phyloP scores from a whole-genome alignment of 2,797 vertebrate species.

The Oceanodroma leucorhoa region DNA sequence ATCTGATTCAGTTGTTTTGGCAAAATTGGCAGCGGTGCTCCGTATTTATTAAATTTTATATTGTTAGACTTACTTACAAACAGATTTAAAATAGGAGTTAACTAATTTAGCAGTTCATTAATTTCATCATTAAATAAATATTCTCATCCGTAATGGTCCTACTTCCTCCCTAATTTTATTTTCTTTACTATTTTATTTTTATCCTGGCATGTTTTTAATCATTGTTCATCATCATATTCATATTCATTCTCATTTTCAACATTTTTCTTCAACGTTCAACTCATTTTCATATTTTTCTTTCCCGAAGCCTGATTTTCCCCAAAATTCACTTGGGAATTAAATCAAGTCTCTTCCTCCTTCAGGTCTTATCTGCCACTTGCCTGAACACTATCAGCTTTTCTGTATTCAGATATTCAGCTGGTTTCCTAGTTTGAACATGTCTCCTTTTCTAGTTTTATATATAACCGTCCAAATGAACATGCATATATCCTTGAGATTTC shows the following conservation, averaged over 20 bases:
- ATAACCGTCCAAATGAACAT: not conserved
- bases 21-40: not conserved
- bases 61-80: not conserved
- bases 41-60: not conserved
- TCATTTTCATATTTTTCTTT: not conserved
- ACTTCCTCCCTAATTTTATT: slow-evolving; percentile 22
- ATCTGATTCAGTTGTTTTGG: not conserved
- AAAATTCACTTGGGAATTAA: not conserved
- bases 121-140: not conserved
- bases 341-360: not conserved
- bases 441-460: not conserved
- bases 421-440: not conserved
- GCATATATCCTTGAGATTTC: not conserved
- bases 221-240: not conserved
- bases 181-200: not conserved
- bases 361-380: not conserved
- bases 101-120: not conserved
- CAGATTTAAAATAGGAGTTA: not conserved
- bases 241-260: too few relatives aligned
- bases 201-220: not conserved
- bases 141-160: slow-evolving; percentile 34
- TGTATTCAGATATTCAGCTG: not conserved
- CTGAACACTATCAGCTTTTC: not conserved
- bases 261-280: too few relatives aligned
- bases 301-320: not conserved